Conservation (phyloP, 2,113 vertebrate species). For the Rhineura floridana region DNA sequence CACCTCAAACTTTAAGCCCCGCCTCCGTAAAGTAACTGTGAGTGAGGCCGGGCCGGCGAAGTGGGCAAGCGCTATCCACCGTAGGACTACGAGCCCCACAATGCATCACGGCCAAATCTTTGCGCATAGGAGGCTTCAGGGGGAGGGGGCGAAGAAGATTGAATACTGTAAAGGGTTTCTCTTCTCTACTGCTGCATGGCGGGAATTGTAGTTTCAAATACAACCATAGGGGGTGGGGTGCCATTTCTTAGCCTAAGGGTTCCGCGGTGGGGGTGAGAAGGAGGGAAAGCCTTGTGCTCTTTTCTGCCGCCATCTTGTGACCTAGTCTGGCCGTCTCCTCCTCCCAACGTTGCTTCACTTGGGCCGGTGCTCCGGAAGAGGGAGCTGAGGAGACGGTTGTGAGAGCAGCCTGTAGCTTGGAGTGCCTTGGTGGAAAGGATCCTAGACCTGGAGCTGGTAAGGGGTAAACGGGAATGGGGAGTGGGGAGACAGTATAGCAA, state of each 20-base stretch:
- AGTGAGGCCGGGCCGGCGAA: not conserved
- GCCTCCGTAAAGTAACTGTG: not conserved
- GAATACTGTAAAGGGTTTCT: not conserved
- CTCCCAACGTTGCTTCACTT: not conserved
- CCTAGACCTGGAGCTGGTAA: constrained; percentile 4
- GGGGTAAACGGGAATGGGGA: not conserved
- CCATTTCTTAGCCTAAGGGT: not conserved
- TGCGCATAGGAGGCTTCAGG: too few species aligned
- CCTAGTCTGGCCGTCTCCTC: not conserved
- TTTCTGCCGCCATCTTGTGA: not conserved
- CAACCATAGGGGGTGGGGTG: too few species aligned
- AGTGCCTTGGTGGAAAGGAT: not conserved
- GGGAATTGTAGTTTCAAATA: constrained; percentile 49
- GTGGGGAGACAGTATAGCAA: too few species aligned
- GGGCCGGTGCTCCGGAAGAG: not conserved
- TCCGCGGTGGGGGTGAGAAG: too few species aligned
- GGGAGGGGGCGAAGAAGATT: too few species aligned
- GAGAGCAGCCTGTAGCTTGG: not conserved
- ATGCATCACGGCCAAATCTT: not conserved
- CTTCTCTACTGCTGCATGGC: not conserved
- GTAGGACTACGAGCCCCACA: not conserved
- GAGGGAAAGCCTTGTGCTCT: not conserved
- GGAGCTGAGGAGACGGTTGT: not conserved
- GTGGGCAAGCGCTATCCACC: too few species aligned
- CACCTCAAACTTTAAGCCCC: not conserved